Evolutionary conservation across 2,888 invertebrate species (phyloP), one percentile per base, ranked within the genome.

Genomic region (Diloba caeruleocephala): DNA sequence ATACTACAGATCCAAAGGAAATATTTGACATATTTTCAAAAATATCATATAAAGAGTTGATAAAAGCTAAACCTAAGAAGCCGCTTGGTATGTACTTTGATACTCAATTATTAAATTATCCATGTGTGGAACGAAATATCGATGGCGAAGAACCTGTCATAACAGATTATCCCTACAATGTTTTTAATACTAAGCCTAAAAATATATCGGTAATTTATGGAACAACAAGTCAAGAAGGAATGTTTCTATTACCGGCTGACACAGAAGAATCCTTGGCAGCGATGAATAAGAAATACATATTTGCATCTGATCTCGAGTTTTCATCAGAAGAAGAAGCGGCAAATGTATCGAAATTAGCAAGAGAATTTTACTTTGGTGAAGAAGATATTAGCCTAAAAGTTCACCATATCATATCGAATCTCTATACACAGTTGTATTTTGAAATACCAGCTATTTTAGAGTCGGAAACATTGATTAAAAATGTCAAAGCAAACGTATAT

Each of bases 361-460:
- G 78, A 78, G 72, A 89, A 69, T 72, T 93, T 48, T 95, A 94
- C 13, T 88, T 94, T 38, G 87, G 82, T 49, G 82, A 85, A 74
- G 91, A 94, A 38, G 87, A 21, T 76, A 91, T 82, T 71, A 93
- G 57, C 85, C 85, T 79, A 80, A 86, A 76, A 38, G 83, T 55
- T 51, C 81, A 74, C 74, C 83, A 73, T 79, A 90, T 84, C 76
- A 72, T 88, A 23, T 73, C 84, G 3, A 82, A 88, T 43, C 48
- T 91, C 0, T 89, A 89, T 43, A 89, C 90, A 0, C 83, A 92
- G n/a, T 53, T 89, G 2, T 92, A 90, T 71, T 92, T 92, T 63
- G 91, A 89, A 63, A 59, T 84, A n/a, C 92, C 92, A 1, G 62
- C 80, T 13, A 76, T 87, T 37, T 71, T 91, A 10, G 92, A 93